Evolutionary conservation across 1,140 invertebrate species (phyloP).

Genomic region (Pentalonia nigronervosa): DNA sequence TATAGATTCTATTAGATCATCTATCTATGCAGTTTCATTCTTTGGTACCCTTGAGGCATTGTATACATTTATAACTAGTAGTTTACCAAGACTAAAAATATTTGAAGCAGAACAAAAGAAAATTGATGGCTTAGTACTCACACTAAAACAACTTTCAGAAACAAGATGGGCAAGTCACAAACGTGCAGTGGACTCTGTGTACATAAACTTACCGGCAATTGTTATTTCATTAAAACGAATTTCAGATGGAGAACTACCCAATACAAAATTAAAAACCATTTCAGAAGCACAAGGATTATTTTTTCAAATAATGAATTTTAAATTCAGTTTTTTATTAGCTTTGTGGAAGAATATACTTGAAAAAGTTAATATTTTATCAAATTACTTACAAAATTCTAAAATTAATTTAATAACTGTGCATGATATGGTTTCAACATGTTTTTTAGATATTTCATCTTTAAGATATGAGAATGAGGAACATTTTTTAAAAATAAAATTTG

Average conservation of each 20-base stretch:
- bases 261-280: not conserved
- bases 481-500: too few relatives aligned
- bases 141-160: not conserved
- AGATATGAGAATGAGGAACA: not conserved
- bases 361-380: not conserved
- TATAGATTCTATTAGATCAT: conserved; percentile 17
- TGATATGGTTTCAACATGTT: not conserved
- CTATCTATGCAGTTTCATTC: not conserved
- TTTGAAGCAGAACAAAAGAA: not conserved
- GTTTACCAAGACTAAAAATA: not conserved
- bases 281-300: not conserved
- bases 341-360: not conserved
- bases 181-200: not conserved
- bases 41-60: conserved; percentile 16
- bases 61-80: conserved; percentile 19
- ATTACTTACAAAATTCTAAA: conserved; percentile 10
- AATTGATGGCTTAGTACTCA: not conserved
- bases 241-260: not conserved
- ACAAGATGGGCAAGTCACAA: conserved; percentile 21
- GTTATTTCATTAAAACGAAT: not conserved
- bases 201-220: not conserved
- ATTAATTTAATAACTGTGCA: not conserved
- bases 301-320: conserved; percentile 23
- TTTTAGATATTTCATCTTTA: not conserved
- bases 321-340: conserved; percentile 12